Percentiles rank a stretch among this genome's conserved stretches.
phyloP scores from a whole-genome alignment of 2,797 vertebrate species.

The Gallinago nigripennis region DNA sequence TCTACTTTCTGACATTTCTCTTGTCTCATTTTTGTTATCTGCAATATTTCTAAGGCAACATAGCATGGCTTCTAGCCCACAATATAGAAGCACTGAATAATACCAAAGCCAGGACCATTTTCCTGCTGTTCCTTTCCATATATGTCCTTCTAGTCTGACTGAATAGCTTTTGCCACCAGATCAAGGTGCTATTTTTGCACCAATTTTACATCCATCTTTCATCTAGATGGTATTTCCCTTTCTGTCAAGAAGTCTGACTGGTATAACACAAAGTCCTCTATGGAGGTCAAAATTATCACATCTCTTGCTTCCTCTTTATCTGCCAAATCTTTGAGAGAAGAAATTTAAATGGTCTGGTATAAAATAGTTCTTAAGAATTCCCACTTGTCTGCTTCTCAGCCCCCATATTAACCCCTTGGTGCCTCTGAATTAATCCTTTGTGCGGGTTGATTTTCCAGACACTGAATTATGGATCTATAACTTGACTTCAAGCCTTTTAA shows the following conservation, averaged over 20 bases:
- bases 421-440: neutral
- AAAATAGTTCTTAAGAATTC: neutral
- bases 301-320: neutral
- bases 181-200: neutral
- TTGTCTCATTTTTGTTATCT: neutral
- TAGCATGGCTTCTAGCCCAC: neutral
- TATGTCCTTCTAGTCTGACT: neutral
- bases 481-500: neutral
- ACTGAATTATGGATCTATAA: neutral
- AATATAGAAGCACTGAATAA: neutral
- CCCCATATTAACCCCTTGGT: neutral
- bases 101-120: neutral
- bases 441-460: neutral
- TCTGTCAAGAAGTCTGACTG: neutral
- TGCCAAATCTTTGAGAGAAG: neutral
- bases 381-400: neutral
- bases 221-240: neutral
- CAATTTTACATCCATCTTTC: neutral
- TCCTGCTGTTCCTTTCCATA: neutral
- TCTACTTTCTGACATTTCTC: neutral
- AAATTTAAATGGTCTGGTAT: neutral
- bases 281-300: neutral
- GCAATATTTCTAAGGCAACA: neutral
- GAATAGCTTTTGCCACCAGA: neutral
- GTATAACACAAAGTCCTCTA: neutral